These are phyloP conservation scores for Liolophura sinensis DNA, from an alignment of 1,140 invertebrate species.

Conservation along the genomic window DNA sequence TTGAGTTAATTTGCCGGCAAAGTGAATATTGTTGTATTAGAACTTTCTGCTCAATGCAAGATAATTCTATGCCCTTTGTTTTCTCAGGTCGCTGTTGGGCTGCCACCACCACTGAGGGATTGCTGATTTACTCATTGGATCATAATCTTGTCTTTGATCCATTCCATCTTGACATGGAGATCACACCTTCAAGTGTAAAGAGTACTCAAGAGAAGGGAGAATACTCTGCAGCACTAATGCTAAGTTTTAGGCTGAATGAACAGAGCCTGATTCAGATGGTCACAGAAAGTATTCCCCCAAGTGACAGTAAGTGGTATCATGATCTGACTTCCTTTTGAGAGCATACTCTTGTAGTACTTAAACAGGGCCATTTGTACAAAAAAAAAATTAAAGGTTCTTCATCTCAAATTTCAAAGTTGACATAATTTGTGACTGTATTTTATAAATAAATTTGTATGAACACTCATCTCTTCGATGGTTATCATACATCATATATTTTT, in stretches of 20 bases:
- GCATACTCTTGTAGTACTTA: background rate
- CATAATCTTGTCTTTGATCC: slow-evolving; percentile 80
- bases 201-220: slow-evolving; percentile 68
- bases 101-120: slow-evolving; percentile 90
- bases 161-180: slow-evolving; percentile 77
- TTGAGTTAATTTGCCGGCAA: too few species aligned
- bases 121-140: slow-evolving; percentile 88
- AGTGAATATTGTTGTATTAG: too few species aligned
- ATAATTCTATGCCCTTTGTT: slow-evolving; percentile 7
- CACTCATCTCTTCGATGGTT: too few species aligned
- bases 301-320: slow-evolving; percentile 69
- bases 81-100: slow-evolving; percentile 80
- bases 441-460: too few species aligned
- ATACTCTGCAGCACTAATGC: slow-evolving; percentile 76
- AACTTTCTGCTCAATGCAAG: too few species aligned
- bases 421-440: too few species aligned
- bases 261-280: slow-evolving; percentile 75
- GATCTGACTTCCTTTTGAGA: background rate
- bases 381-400: too few species aligned
- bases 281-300: slow-evolving; percentile 79
- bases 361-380: background rate
- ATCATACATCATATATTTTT: too few species aligned
- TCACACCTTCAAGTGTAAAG: slow-evolving; percentile 71
- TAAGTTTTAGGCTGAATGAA: slow-evolving; percentile 87
- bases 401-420: too few species aligned